Conservation (phyloP, 2,113 vertebrate genomes). For the Antennarius striatus region DNA sequence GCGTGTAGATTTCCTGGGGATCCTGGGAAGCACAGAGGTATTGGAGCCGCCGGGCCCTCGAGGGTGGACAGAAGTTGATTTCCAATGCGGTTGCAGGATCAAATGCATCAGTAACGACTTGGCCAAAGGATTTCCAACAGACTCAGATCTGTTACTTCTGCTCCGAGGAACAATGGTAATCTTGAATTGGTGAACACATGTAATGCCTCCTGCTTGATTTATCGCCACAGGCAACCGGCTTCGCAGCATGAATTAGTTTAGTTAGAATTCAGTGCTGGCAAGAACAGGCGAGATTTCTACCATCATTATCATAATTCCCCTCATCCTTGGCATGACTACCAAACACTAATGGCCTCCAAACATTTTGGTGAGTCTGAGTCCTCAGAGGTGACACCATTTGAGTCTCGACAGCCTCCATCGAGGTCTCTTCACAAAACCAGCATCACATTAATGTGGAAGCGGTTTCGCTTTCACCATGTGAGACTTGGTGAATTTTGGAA, state of each 20-base stretch:
- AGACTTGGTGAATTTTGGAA: slow-evolving; percentile 16
- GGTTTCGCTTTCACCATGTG: slow-evolving; percentile 14
- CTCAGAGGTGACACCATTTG: slow-evolving; percentile 3
- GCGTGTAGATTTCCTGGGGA: no score
- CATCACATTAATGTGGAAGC: slow-evolving; percentile 4
- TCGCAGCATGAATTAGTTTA: slow-evolving; percentile 35
- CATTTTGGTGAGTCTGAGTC: slow-evolving; percentile 4
- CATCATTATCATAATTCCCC: slow-evolving; percentile 37
- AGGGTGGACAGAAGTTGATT: slow-evolving; percentile 2
- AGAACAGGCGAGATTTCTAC: slow-evolving; percentile 5
- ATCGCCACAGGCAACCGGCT: slow-evolving; percentile 22
- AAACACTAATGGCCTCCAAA: slow-evolving; percentile 10
- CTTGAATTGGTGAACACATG: slow-evolving; percentile 13
- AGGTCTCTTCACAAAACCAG: slow-evolving; percentile 6
- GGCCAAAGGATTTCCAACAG: not conserved
- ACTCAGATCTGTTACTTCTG: not conserved
- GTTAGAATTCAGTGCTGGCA: slow-evolving; percentile 2
- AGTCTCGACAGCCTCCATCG: slow-evolving; percentile 1
- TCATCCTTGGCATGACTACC: slow-evolving; percentile 19
- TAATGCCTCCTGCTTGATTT: slow-evolving; percentile 23
- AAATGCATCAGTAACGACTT: slow-evolving; percentile 13
- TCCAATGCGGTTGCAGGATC: slow-evolving; percentile 16
- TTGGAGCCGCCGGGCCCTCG: not conserved
- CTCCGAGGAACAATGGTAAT: slow-evolving; percentile 10
- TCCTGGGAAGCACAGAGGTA: no score